Percentiles rank a stretch among this genome's conserved stretches.
phyloP scores from a whole-genome alignment of 2,113 vertebrate genomes.

The Manacus vitellinus region DNA sequence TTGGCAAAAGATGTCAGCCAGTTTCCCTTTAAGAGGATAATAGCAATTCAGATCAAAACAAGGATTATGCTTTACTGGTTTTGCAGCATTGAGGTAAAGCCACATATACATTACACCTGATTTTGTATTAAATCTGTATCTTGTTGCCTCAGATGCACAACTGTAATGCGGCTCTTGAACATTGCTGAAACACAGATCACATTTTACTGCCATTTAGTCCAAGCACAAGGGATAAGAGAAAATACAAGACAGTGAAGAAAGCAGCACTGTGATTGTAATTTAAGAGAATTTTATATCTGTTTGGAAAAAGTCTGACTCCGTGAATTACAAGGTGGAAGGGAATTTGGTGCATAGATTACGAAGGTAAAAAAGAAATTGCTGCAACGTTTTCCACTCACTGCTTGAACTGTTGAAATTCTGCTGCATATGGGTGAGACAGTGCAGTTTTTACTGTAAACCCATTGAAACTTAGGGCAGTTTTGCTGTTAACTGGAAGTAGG shows the following conservation, averaged over 20 bases:
- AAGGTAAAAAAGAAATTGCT: background rate
- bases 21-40: background rate
- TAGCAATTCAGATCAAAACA: background rate
- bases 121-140: background rate
- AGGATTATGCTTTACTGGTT: background rate
- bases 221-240: background rate
- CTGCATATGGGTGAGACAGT: background rate
- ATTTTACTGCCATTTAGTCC: background rate
- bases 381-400: background rate
- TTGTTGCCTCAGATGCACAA: background rate
- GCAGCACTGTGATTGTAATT: background rate
- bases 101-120: background rate
- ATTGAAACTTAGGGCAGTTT: background rate
- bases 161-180: background rate
- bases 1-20: background rate
- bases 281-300: background rate
- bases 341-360: background rate
- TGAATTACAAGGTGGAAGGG: background rate
- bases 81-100: background rate
- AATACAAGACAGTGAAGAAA: background rate
- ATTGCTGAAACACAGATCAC: background rate
- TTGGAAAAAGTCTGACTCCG: background rate
- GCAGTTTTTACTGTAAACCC: background rate
- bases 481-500: conserved; percentile 2
- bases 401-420: conserved; percentile 8